These are phyloP conservation scores for Eupithecia centaureata DNA, from an alignment of 2,888 invertebrate genomes.

Conservation along the genomic window DNA sequence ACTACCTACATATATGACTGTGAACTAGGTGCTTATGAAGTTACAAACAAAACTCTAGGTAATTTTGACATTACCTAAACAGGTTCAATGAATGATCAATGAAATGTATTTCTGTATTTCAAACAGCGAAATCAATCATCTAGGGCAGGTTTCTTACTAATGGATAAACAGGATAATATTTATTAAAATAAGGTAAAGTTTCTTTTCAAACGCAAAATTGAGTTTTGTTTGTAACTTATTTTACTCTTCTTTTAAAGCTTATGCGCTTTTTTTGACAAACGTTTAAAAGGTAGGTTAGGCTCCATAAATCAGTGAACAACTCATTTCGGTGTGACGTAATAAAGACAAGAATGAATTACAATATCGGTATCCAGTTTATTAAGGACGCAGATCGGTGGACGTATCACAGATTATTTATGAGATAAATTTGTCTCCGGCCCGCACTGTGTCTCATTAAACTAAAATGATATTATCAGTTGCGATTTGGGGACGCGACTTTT, in stretches of 20 bases:
- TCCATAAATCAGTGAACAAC: constrained; percentile 5
- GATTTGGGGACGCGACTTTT: constrained; percentile 18
- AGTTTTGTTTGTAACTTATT: too few species aligned
- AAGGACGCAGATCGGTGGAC: constrained; percentile 70
- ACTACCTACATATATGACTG: too few species aligned
- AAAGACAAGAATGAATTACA: constrained; percentile 72
- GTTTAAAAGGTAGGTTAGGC: neutral
- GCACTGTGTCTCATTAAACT: constrained; percentile 72
- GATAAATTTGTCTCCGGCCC: constrained; percentile 76
- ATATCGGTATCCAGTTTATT: constrained; percentile 76
- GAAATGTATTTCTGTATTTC: too few species aligned
- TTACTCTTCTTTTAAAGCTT: neutral
- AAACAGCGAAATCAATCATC: too few species aligned
- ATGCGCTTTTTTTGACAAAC: neutral
- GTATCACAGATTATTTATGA: constrained; percentile 77
- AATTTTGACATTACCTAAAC: too few species aligned
- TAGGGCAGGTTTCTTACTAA: too few species aligned
- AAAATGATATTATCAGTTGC: constrained; percentile 18
- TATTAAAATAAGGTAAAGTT: too few species aligned
- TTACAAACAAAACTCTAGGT: too few species aligned
- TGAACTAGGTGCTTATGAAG: too few species aligned
- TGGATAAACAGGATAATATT: too few species aligned
- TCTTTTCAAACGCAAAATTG: too few species aligned
- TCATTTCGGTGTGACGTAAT: constrained; percentile 62
- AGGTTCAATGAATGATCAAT: too few species aligned